Evolutionary conservation across 2,113 vertebrate genomes (phyloP).

Genomic region (Triplophysa rosa): DNA sequence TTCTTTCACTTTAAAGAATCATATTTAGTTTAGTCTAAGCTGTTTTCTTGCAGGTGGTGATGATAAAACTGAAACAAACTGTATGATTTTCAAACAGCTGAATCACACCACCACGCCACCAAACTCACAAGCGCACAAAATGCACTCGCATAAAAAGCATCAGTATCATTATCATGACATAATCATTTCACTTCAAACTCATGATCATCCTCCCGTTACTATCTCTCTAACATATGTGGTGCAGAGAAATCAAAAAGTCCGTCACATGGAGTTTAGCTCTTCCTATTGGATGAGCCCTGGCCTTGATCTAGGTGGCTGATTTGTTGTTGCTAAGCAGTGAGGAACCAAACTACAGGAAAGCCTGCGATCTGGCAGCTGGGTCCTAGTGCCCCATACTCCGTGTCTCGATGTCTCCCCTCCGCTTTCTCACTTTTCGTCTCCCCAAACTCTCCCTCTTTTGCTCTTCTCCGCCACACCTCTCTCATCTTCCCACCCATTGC

Average conservation of each 20-base stretch:
- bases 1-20: not conserved
- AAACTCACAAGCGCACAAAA: not conserved
- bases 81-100: not conserved
- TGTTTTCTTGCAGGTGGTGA: not conserved
- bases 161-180: not conserved
- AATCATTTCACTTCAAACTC: not conserved
- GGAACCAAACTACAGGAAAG: constrained; percentile 67
- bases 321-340: constrained; percentile 85
- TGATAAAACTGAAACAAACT: not conserved
- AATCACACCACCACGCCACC: not conserved
- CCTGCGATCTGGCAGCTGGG: constrained; percentile 60
- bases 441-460: constrained; percentile 6
- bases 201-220: constrained; percentile 38
- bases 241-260: constrained; percentile 76
- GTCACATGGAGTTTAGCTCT: constrained; percentile 65
- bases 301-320: constrained; percentile 64
- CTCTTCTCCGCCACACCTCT: constrained; percentile 19
- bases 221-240: constrained; percentile 25
- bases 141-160: not conserved
- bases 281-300: constrained; percentile 65
- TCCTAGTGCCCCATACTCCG: constrained; percentile 61
- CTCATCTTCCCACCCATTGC: constrained; percentile 66
- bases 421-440: not conserved
- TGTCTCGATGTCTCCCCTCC: constrained; percentile 25
- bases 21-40: not conserved